These are phyloP conservation scores for Anoplophora glabripennis DNA, from an alignment of 1,140 invertebrate species.

Conservation along the genomic window DNA sequence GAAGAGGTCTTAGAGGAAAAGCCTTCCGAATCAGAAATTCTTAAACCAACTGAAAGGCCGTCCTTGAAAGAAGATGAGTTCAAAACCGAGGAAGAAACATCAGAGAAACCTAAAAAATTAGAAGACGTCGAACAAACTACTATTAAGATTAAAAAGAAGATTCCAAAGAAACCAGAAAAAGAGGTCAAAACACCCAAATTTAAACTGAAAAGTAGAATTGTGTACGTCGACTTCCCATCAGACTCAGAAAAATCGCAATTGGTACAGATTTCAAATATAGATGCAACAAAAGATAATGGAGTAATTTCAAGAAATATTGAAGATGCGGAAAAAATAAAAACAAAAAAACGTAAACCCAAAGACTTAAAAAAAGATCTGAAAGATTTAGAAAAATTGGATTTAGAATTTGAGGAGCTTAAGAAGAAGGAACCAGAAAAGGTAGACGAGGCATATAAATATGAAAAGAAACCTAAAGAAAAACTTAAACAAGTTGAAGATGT, in stretches of 20 bases:
- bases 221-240: conserved; percentile 61
- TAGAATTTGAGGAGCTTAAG: conserved; percentile 52
- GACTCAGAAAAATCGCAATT: conserved; percentile 47
- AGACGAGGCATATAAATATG: conserved; percentile 42
- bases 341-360: conserved; percentile 43
- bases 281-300: conserved; percentile 57
- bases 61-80: conserved; percentile 12
- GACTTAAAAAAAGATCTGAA: conserved; percentile 57
- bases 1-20: conserved; percentile 33
- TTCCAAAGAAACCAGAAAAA: conserved; percentile 51
- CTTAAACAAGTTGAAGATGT: conserved; percentile 46
- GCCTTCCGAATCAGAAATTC: conserved; percentile 30
- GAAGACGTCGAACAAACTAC: too few relatives aligned
- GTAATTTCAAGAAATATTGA: conserved; percentile 67
- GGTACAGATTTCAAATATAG: conserved; percentile 52
- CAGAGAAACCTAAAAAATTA: neutral
- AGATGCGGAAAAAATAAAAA: conserved; percentile 63
- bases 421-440: conserved; percentile 50
- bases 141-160: conserved; percentile 15
- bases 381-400: conserved; percentile 63
- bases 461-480: conserved; percentile 40
- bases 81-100: neutral
- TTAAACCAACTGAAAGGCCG: conserved; percentile 45
- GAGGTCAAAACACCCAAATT: conserved; percentile 60
- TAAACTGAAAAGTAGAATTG: conserved; percentile 63